A percentile compares a stretch with the other conserved stretches of the same genome.
Conservation (phyloP, 2,888 invertebrate species). For the Xylota sylvarum region DNA sequence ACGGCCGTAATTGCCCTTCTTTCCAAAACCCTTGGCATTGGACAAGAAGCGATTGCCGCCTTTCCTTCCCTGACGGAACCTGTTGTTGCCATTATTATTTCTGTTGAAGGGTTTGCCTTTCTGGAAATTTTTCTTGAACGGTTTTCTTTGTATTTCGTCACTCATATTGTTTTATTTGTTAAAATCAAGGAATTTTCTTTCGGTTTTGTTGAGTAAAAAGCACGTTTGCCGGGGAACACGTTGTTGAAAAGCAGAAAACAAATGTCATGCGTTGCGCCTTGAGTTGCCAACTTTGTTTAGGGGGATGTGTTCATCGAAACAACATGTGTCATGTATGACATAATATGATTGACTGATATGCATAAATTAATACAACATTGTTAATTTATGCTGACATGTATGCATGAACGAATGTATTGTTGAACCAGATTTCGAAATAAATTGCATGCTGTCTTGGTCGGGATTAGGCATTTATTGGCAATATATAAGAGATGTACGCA, state of each 20-base stretch:
- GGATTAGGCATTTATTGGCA: no score
- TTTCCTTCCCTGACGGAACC: slow-evolving; percentile 76
- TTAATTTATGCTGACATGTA: no score
- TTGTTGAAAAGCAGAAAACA: background rate
- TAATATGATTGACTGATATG: no score
- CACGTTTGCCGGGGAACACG: slow-evolving; percentile 11
- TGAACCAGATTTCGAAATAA: no score
- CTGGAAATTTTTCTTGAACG: slow-evolving; percentile 24
- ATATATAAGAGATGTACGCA: no score
- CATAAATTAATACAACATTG: no score
- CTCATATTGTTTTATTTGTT: slow-evolving; percentile 21
- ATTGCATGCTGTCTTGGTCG: no score
- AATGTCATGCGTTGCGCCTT: background rate
- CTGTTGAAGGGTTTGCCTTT: slow-evolving; percentile 20
- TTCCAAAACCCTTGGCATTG: slow-evolving; percentile 91
- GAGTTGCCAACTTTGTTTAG: background rate
- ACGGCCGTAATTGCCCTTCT: slow-evolving; percentile 90
- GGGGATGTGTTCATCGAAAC: background rate
- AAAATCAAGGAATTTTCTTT: background rate
- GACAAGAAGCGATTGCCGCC: slow-evolving; percentile 84
- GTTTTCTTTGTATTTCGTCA: background rate
- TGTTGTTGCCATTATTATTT: background rate
- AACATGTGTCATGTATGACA: no score
- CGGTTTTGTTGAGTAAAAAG: background rate
- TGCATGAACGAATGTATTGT: no score